These are phyloP conservation scores for Sphaerophoria rueppellii DNA, from an alignment of 2,888 invertebrate species.

Conservation along the genomic window DNA sequence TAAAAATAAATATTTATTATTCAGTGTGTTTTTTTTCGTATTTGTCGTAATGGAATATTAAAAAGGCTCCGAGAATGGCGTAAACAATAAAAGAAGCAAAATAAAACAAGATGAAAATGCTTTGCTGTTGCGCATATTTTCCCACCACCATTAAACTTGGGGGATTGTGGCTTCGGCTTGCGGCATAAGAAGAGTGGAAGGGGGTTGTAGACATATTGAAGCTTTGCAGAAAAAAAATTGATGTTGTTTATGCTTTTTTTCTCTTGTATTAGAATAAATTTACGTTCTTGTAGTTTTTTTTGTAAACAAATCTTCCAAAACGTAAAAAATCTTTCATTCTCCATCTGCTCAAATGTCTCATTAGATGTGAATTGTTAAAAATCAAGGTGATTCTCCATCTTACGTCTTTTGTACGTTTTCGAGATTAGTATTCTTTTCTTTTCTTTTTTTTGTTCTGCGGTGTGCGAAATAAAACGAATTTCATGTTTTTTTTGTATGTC, in stretches of 20 bases:
- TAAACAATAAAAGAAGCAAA: slow-evolving; percentile 55
- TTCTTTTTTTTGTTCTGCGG: not conserved
- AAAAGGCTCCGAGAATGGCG: slow-evolving; percentile 57
- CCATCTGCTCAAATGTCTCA: slow-evolving; percentile 18
- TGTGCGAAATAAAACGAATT: not conserved
- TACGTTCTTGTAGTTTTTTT: not conserved
- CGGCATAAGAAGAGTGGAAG: not conserved
- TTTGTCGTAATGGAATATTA: slow-evolving; percentile 12
- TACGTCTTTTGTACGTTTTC: slow-evolving; percentile 5
- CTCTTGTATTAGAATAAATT: slow-evolving; percentile 22
- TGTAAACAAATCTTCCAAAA: too few species aligned
- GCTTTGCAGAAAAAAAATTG: slow-evolving; percentile 31
- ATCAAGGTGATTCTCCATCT: not conserved
- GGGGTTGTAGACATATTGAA: slow-evolving; percentile 45
- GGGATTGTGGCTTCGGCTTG: not conserved
- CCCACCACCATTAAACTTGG: not conserved
- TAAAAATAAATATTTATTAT: slow-evolving; percentile 44
- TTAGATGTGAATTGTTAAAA: not conserved
- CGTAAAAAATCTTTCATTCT: not conserved
- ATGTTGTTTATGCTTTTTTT: slow-evolving; percentile 32
- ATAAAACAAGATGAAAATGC: slow-evolving; percentile 37
- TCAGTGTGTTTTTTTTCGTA: slow-evolving; percentile 28
- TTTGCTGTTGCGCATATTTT: slow-evolving; percentile 72
- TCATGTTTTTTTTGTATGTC: not conserved
- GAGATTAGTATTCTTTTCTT: not conserved